Evolutionary conservation across 2,113 vertebrate species (phyloP), one percentile per base, ranked within the genome.

Genomic region (Hydropotes inermis): DNA sequence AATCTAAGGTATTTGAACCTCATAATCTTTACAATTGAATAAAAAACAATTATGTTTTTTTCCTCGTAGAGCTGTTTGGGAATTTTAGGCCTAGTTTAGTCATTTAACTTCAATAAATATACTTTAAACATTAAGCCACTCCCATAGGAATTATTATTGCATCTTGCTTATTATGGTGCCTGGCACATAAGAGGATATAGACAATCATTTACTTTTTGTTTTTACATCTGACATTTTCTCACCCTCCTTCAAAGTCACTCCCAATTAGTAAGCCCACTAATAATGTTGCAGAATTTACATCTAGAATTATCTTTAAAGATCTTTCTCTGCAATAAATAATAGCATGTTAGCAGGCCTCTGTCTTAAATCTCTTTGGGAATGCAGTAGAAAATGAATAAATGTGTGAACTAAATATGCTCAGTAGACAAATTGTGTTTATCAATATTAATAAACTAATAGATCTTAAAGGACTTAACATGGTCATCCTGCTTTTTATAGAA

Each of bases 1-100:
- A 99, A 98, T 99, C 99, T 91, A 99, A 99, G 99, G 99, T 99
- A 98, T 67, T 70, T 30, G 64, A 84, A 43, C 70, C 61, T 84
- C 52, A 5, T 12, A 17, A 52, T 52, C n/a, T 47, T 88, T 91
- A 88, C 3, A 55, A 25, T 9, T 87, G 33, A 87, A 60, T 85
- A 96, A 58, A 78, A 67, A 83, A 47, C 14, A 54, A 79, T 25
- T 1, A 17, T 58, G 21, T 33, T 64, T 88, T n/a, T 94, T 92
- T 79, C 58, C 85, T 82, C 6, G 19, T 57, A 33, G 15, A 87
- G 21, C 61, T 54, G 5, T 82, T 76, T 50, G 47, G 50, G 17
- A 85, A 79, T 43, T 79, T 60, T 55, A 88, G 25, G 23, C 43
- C 15, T 52, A 28, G 3, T 39, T 87, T 87, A 50, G 27, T 45